Evolutionary conservation across 1,140 invertebrate genomes (phyloP).

Genomic region (Dendroctonus ponderosae): DNA sequence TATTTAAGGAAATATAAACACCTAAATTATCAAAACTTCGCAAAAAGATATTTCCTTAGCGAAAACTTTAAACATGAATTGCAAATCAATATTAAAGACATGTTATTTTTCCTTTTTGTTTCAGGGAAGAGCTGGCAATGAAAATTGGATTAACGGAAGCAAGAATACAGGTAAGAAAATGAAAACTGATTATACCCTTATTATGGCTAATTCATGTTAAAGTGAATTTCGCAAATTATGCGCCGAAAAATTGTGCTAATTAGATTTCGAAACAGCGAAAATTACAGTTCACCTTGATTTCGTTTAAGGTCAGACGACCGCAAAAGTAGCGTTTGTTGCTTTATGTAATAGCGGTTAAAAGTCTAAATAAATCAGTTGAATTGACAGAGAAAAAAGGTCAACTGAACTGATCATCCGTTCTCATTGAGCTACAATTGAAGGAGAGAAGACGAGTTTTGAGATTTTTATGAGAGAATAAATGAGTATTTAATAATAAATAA

Average conservation of each 20-base stretch:
- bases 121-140: conserved; percentile 95
- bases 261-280: conserved; percentile 17
- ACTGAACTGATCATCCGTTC: too few relatives aligned
- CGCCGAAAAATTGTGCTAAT: conserved; percentile 16
- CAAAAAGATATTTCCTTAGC: too few relatives aligned
- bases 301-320: conserved; percentile 24
- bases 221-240: conserved; percentile 21
- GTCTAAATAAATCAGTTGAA: too few relatives aligned
- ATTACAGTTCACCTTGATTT: conserved; percentile 24
- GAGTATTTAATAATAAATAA: too few relatives aligned
- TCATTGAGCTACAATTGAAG: too few relatives aligned
- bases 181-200: conserved; percentile 4
- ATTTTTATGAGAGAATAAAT: too few relatives aligned
- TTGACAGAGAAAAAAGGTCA: too few relatives aligned
- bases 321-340: conserved; percentile 8
- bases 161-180: conserved; percentile 84
- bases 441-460: too few relatives aligned
- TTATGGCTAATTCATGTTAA: conserved; percentile 11
- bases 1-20: too few relatives aligned
- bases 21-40: too few relatives aligned
- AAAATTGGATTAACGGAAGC: conserved; percentile 97
- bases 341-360: neutral
- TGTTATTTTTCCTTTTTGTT: conserved; percentile 55
- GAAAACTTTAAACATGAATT: neutral
- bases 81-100: neutral